Percentiles rank a stretch among this genome's conserved stretches.
Evolutionary conservation across 2,888 invertebrate genomes (phyloP).

Genomic region (Melieria picta): DNA sequence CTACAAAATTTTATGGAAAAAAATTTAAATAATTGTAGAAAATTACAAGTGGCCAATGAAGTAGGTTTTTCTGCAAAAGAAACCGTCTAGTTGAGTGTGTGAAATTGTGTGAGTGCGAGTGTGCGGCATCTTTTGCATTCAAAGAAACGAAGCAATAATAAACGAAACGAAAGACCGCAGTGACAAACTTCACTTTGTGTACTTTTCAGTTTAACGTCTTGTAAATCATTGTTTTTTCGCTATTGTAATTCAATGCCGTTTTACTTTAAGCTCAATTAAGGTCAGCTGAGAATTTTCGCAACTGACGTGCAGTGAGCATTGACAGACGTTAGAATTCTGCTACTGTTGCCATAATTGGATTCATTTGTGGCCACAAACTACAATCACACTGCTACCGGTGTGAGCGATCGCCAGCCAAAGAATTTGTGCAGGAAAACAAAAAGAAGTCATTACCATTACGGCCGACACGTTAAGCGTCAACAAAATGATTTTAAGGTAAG

Average conservation of each 20-base stretch:
- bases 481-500: constrained; percentile 63
- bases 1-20: too few species aligned
- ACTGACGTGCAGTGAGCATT: background rate
- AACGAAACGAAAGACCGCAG: constrained; percentile 50
- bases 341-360: constrained; percentile 49
- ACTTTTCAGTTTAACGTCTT: background rate
- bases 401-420: constrained; percentile 34
- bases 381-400: constrained; percentile 19
- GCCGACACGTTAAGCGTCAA: constrained; percentile 49
- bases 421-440: constrained; percentile 19
- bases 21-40: too few species aligned
- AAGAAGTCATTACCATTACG: constrained; percentile 53
- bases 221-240: background rate
- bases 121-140: background rate
- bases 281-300: too few species aligned
- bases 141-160: constrained; percentile 6
- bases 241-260: background rate
- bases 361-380: constrained; percentile 38
- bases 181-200: constrained; percentile 43
- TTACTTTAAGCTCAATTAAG: too few species aligned
- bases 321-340: constrained; percentile 14
- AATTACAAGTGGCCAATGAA: too few species aligned
- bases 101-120: too few species aligned
- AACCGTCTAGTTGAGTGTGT: too few species aligned
- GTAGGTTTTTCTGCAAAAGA: too few species aligned